Percentiles rank a stretch among this genome's conserved stretches.
Evolutionary conservation across 2,888 invertebrate genomes (phyloP).

Genomic region (Tromatobia lineatoria): DNA sequence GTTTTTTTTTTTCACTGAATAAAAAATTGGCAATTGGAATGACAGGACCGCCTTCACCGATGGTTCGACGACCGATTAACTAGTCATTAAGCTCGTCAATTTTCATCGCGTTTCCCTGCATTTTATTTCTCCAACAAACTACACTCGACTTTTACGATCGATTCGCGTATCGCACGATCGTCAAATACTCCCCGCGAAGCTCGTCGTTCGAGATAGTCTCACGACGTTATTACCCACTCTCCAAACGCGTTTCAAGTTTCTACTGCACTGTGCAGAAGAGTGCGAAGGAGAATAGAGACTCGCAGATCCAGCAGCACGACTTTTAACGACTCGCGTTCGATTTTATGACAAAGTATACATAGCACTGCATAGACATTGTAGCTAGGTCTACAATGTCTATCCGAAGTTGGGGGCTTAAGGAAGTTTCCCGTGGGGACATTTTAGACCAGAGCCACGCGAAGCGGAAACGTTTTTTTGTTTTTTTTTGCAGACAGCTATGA

Average conservation of each 20-base stretch:
- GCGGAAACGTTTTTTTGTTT: slow-evolving; percentile 40
- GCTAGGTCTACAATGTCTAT: no score
- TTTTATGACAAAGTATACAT: slow-evolving; percentile 63
- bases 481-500: slow-evolving; percentile 51
- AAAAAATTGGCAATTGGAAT: neutral
- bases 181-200: slow-evolving; percentile 68
- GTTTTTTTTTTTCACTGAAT: neutral
- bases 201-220: slow-evolving; percentile 36
- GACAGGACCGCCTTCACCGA: neutral
- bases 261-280: slow-evolving; percentile 6
- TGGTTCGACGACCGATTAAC: slow-evolving; percentile 53
- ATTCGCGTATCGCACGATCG: slow-evolving; percentile 75
- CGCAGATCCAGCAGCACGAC: slow-evolving; percentile 36
- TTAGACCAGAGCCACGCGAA: slow-evolving; percentile 55
- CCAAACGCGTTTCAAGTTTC: slow-evolving; percentile 44
- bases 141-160: slow-evolving; percentile 76
- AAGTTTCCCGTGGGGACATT: slow-evolving; percentile 33
- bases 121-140: slow-evolving; percentile 54
- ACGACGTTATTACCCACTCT: slow-evolving; percentile 32
- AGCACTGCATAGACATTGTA: slow-evolving; percentile 14
- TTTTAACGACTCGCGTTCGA: slow-evolving; percentile 66
- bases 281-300: slow-evolving; percentile 50
- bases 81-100: slow-evolving; percentile 50
- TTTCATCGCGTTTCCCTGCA: slow-evolving; percentile 43
- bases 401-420: slow-evolving; percentile 42